These are phyloP conservation scores for Leptosomus discolor DNA, from an alignment of 2,113 vertebrate species.

Conservation along the genomic window DNA sequence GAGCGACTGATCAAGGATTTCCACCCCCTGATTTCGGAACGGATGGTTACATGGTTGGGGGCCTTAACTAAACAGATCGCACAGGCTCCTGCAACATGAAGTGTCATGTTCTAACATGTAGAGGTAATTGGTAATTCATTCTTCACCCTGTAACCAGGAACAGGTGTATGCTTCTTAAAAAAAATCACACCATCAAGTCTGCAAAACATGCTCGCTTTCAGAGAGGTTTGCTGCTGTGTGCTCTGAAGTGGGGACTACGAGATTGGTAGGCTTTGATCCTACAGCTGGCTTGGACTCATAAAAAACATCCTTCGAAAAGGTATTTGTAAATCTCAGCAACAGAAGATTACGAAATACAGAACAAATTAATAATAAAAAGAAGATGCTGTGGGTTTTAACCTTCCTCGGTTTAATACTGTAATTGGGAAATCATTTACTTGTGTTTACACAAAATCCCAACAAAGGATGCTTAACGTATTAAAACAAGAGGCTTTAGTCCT, in stretches of 20 bases:
- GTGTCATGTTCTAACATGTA: background rate
- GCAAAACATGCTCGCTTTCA: background rate
- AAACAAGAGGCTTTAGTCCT: slow-evolving; percentile 38
- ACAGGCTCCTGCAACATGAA: background rate
- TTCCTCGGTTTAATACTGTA: slow-evolving; percentile 32
- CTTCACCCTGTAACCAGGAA: slow-evolving; percentile 39
- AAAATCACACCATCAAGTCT: background rate
- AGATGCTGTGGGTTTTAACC: background rate
- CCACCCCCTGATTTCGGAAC: background rate
- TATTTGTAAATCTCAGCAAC: slow-evolving; percentile 21
- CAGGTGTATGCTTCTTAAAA: slow-evolving; percentile 14
- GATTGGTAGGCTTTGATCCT: slow-evolving; percentile 17
- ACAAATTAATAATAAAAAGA: background rate
- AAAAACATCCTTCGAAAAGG: slow-evolving; percentile 1
- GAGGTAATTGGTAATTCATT: slow-evolving; percentile 33
- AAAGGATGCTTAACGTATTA: slow-evolving; percentile 35
- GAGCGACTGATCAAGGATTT: background rate
- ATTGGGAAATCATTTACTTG: slow-evolving; percentile 50
- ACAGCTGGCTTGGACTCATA: background rate
- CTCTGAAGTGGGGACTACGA: background rate
- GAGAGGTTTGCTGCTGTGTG: background rate
- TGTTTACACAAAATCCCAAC: slow-evolving; percentile 35
- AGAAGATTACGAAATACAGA: slow-evolving; percentile 6
- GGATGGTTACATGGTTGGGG: slow-evolving; percentile 16
- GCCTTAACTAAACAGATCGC: background rate